Evolutionary conservation across 2,113 vertebrate species (phyloP), one percentile per base, ranked within the genome.

Genomic region (Melospiza georgiana): DNA sequence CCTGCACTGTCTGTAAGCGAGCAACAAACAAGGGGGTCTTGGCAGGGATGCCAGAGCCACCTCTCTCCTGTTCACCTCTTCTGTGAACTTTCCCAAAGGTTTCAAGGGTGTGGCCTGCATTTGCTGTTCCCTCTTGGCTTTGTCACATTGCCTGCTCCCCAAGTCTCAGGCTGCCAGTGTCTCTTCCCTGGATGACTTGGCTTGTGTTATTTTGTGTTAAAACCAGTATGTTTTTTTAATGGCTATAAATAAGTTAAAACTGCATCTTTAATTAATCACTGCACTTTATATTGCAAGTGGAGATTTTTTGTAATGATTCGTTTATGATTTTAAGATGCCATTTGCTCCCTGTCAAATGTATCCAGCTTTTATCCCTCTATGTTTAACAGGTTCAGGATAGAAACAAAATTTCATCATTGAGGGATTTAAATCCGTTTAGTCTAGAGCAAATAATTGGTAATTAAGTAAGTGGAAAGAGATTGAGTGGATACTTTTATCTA

Each of bases 221-320:
- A 95, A 94, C 69, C 0, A 0, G 39, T 79, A 95, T 96, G 95
- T 82, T 95, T 96, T 96, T 96, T 94, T 96, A 97, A 97, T 97
- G 95, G 81, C 43, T 88, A 96, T 97, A 94, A 96, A 96, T 96
- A 96, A 94, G 77, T 96, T 87, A 96, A 83, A 90, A 77, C 48
- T 7, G 76, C 79, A 96, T 97, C 87, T 96, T 97, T 97, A 96
- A 96, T 96, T 97, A 96, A 96, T 95, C 85, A 87, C 61, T 67
- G 79, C 82, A 51, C 66, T 95, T 96, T 51, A 89, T 79, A 90
- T 48, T 95, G 81, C 93, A 95, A 96, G 83, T 46, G 65, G 71
- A 93, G 91, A 86, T 85, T 96, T 95, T 95, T 86, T 78, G 62
- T 84, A 95, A 82, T 77, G 66, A 83, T 63, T 92, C 6, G 46